Base-by-base conservation (phyloP, 2,113 vertebrate species). In the Cheilinus undulatus region DNA sequence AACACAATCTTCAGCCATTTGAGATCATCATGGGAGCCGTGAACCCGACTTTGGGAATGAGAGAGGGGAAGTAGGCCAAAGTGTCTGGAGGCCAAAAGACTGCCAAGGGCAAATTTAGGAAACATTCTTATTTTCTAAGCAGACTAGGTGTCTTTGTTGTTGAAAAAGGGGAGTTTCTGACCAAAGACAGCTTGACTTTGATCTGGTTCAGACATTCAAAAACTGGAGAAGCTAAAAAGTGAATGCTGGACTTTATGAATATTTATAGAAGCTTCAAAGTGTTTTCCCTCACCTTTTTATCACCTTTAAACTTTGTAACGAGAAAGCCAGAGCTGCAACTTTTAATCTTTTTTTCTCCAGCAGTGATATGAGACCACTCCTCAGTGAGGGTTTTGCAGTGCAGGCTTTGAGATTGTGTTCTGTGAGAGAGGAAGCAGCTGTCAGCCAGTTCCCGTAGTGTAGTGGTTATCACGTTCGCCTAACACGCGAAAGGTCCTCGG, bases 391-490 rank as follows among this genome's bases (percentile, higher is more conserved):
- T 38, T 58, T 14, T 20, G 20, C 28, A 57, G 11, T 3, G 5
- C 26, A 2, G 15, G 34, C 54, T 40, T 28, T 10, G 3, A 8
- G 23, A 22, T 20, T 8, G 7, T 57, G 14, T 58, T 11, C 6
- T 0, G 3, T 0, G 7, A 0, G 3, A 4, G 22, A 15, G 5
- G 13, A 4, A 3, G 12, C 38, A 15, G 38, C 38, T 40, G 38
- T 14, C 49, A 64, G 65, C 26, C 24, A 52, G 84, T 86, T 86
- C 80, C 86, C 32, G 91, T 95, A 95, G 94, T 95, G 95, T 96
- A 95, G 94, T 95, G 94, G 95, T 95, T 95, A 95, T 96, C 95
- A 95, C 91, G 93, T 96, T 95, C 90, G 92, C 94, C 94, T 95
- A 92, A 95, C 93, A 95, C 92, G 91, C 93, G 90, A 95, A 95